Evolutionary conservation across 2,113 vertebrate genomes (phyloP), one percentile per base, ranked within the genome.

Genomic region (Agapornis roseicollis): DNA sequence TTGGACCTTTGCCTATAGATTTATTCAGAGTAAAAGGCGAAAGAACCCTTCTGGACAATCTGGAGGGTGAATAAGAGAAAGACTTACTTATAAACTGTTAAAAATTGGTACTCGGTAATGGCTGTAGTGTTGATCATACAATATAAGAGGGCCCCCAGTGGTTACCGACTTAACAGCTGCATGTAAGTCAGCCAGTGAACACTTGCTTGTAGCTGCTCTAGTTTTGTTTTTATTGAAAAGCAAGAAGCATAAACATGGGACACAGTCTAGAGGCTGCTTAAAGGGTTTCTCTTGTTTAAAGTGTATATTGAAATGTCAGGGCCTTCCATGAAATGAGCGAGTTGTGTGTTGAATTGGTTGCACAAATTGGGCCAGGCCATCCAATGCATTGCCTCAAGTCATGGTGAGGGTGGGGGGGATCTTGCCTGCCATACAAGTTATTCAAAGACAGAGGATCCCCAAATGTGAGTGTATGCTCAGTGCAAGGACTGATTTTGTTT

Each of bases 131-230:
- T 98, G 97, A 98, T 97, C 96, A 97, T 96, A 96, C 78, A 73
- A 93, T 90, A 71, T 85, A 93, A 97, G 97, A 90, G 84, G 93
- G 87, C 90, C 96, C 93, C 97, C 80, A 85, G 97, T 97, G 97
- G 90, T 93, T 97, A 89, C 94, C 1, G 24, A 73, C 96, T 94
- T 97, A 97, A 97, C 96, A 98, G 96, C 97, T 96, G 85, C 90
- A 17, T 96, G 96, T 97, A 97, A 97, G 96, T 96, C 96, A 98
- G 85, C 87, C 93, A 88, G 96, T 77, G 94, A 97, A 91, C 92
- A 90, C 97, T 97, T 97, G 96, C 97, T 97, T 96, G 95, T 95
- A 96, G 94, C 94, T 95, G 95, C 90, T 95, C 96, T 97, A 94
- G 96, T 90, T 93, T 94, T 96, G 91, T 91, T 97, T 96, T 96